These are phyloP conservation scores for Polydrusus pterygomalis DNA, from an alignment of 2,888 invertebrate genomes.

Conservation along the genomic window DNA sequence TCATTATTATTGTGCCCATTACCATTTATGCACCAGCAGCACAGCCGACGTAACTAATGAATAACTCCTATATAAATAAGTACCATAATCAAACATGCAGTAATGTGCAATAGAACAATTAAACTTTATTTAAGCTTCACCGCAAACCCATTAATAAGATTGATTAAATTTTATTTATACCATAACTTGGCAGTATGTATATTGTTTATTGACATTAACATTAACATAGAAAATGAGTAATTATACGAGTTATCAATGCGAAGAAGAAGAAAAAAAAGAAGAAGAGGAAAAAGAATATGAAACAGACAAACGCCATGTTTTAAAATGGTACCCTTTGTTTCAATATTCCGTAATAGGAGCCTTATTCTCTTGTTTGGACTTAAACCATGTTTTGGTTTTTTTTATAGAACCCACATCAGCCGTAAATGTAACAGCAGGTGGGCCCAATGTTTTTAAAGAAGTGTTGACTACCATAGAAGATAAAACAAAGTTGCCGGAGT, in stretches of 20 bases:
- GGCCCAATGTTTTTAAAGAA: slow-evolving; percentile 42
- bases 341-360: slow-evolving; percentile 59
- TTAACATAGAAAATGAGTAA: too few species aligned
- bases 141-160: background rate
- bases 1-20: too few species aligned
- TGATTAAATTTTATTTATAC: background rate
- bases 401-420: slow-evolving; percentile 57
- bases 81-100: background rate
- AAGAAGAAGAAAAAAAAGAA: background rate
- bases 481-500: slow-evolving; percentile 86
- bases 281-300: slow-evolving; percentile 23
- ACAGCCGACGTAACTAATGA: background rate
- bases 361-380: slow-evolving; percentile 58
- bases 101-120: background rate
- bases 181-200: background rate
- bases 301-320: slow-evolving; percentile 39
- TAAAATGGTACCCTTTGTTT: slow-evolving; percentile 60
- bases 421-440: slow-evolving; percentile 48
- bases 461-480: slow-evolving; percentile 64
- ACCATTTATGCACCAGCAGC: too few species aligned
- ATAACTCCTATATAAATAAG: background rate
- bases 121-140: background rate
- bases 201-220: background rate
- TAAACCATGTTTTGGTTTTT: slow-evolving; percentile 50
- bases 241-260: background rate